Conservation (phyloP, 2,888 invertebrate species). For the Sesia apiformis region DNA sequence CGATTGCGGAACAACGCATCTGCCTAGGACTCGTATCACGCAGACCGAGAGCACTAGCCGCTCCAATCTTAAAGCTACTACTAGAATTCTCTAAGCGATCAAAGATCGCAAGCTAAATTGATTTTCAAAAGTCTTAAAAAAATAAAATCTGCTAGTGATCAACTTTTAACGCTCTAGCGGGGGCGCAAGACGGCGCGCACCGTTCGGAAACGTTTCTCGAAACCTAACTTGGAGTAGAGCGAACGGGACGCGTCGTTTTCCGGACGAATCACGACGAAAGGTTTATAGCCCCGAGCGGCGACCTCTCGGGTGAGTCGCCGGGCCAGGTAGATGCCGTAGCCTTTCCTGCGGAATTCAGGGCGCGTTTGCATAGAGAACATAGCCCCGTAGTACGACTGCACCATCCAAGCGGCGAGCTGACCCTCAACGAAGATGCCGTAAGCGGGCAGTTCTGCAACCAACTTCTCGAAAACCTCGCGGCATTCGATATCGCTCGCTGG, state of each 20-base stretch:
- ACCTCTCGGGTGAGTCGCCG: constrained; percentile 79
- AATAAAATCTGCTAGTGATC: constrained; percentile 72
- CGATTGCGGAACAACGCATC: background rate
- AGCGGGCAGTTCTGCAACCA: constrained; percentile 85
- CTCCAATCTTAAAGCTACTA: constrained; percentile 67
- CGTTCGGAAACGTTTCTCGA: constrained; percentile 85
- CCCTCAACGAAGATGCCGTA: constrained; percentile 86
- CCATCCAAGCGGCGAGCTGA: constrained; percentile 91
- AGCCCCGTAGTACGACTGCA: constrained; percentile 91
- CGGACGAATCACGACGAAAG: constrained; percentile 89
- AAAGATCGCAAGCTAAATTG: constrained; percentile 70
- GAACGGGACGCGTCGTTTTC: constrained; percentile 91
- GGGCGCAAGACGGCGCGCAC: constrained; percentile 84
- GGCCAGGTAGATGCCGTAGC: constrained; percentile 84
- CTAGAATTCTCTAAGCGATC: constrained; percentile 59
- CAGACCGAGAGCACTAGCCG: constrained; percentile 63
- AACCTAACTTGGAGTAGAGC: constrained; percentile 88
- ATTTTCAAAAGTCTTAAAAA: constrained; percentile 73
- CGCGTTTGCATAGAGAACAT: constrained; percentile 95
- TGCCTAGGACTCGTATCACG: constrained; percentile 10
- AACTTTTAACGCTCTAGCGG: constrained; percentile 53
- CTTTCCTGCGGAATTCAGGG: constrained; percentile 83
- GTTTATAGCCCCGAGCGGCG: constrained; percentile 83
- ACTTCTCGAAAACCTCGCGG: constrained; percentile 86
- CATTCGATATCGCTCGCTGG: constrained; percentile 92